A percentile compares a stretch with the other conserved stretches of the same genome.
These are phyloP conservation scores for Netelia virgata DNA, from an alignment of 2,888 invertebrate genomes.

Conservation along the genomic window DNA sequence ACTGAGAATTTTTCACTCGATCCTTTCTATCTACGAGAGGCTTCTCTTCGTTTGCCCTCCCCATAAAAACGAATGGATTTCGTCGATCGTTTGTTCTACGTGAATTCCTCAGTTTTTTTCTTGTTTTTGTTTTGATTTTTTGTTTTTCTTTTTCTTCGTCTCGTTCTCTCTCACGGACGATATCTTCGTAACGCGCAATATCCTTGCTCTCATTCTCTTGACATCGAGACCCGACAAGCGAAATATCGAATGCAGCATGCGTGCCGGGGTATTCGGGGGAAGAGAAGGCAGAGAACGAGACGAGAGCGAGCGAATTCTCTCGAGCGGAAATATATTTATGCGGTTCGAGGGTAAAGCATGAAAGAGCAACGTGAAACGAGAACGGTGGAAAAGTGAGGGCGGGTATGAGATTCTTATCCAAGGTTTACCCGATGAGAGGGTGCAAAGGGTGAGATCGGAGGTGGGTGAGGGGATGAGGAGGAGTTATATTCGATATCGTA, in stretches of 20 bases:
- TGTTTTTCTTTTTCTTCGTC: slow-evolving; percentile 9
- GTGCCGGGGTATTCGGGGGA: slow-evolving; percentile 39
- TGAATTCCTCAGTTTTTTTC: not conserved
- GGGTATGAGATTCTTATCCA: slow-evolving; percentile 26
- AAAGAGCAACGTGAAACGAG: slow-evolving; percentile 28
- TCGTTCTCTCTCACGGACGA: slow-evolving; percentile 2
- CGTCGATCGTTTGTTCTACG: slow-evolving; percentile 31
- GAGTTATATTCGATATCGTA: slow-evolving; percentile 59
- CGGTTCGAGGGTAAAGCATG: slow-evolving; percentile 43
- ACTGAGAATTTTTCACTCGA: not conserved
- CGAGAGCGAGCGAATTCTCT: slow-evolving; percentile 37
- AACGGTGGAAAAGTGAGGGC: not conserved
- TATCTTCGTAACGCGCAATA: slow-evolving; percentile 12
- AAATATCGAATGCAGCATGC: slow-evolving; percentile 62
- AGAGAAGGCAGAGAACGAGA: not conserved
- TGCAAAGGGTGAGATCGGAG: not conserved
- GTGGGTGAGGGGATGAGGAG: not conserved
- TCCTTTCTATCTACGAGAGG: not conserved
- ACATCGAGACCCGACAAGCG: not conserved
- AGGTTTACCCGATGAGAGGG: slow-evolving; percentile 17
- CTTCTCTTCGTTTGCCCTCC: not conserved
- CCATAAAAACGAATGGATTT: slow-evolving; percentile 47
- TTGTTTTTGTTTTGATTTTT: not conserved
- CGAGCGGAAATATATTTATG: slow-evolving; percentile 66
- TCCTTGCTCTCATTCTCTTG: slow-evolving; percentile 14